Evolutionary conservation across 2,888 invertebrate genomes (phyloP).

Genomic region (Noctuana brunneofusca): DNA sequence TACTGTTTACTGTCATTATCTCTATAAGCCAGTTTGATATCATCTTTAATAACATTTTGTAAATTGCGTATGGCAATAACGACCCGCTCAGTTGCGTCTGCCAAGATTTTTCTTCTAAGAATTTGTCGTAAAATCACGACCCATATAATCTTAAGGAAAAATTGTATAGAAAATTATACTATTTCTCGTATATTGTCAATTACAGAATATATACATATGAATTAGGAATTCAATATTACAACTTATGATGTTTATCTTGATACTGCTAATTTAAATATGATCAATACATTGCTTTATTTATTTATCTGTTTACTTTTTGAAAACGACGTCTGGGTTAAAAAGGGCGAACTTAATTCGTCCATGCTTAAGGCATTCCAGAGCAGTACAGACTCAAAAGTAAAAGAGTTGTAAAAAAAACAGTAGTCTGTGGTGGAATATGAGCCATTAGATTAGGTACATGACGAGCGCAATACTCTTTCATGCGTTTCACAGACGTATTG

Average conservation of each 20-base stretch:
- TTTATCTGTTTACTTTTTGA: too few relatives aligned
- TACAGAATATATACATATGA: neutral
- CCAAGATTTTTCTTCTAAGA: constrained; percentile 6
- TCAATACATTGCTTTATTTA: too few relatives aligned
- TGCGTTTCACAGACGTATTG: too few relatives aligned
- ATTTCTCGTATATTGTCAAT: neutral
- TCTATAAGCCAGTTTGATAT: constrained; percentile 16
- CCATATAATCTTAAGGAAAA: constrained; percentile 5
- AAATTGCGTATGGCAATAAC: constrained; percentile 19
- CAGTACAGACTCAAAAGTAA: too few relatives aligned
- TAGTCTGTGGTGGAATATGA: too few relatives aligned
- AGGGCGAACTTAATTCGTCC: too few relatives aligned
- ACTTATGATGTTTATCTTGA: neutral
- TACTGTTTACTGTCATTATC: constrained; percentile 9
- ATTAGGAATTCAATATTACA: neutral
- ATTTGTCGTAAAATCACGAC: constrained; percentile 13
- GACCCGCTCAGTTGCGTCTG: constrained; percentile 1
- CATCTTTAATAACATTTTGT: constrained; percentile 21
- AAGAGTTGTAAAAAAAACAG: too few relatives aligned
- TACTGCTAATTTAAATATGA: neutral
- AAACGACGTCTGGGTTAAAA: too few relatives aligned
- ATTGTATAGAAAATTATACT: neutral
- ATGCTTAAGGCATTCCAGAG: too few relatives aligned
- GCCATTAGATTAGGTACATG: too few relatives aligned
- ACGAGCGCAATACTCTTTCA: too few relatives aligned